A percentile compares a stretch with the other conserved stretches of the same genome.
phyloP scores from a whole-genome alignment of 2,888 invertebrate species.

The Clistopyga incitator region DNA sequence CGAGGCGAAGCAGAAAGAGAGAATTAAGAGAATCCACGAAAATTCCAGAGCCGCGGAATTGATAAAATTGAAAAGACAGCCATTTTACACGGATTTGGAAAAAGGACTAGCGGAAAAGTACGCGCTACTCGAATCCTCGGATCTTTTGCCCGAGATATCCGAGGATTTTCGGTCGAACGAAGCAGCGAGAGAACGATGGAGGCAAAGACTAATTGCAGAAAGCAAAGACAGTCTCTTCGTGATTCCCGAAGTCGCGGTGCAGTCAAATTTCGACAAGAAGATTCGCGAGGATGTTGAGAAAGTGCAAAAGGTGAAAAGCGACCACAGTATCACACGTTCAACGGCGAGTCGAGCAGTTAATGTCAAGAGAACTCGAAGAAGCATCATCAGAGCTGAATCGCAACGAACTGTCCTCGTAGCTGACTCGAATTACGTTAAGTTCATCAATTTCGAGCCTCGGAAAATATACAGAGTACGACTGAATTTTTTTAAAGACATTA shows the following conservation, averaged over 20 bases:
- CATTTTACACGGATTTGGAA: conserved; percentile 71
- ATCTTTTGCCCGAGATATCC: conserved; percentile 74
- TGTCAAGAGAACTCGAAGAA: conserved; percentile 43
- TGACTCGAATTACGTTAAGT: conserved; percentile 77
- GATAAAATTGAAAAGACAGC: conserved; percentile 73
- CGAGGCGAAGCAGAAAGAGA: conserved; percentile 70
- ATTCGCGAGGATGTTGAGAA: conserved; percentile 65
- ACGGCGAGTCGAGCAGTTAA: conserved; percentile 14
- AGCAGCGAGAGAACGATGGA: conserved; percentile 63
- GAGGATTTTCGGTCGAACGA: conserved; percentile 72
- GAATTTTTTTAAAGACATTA: too few relatives aligned
- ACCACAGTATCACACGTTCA: conserved; percentile 38
- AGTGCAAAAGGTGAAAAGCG: conserved; percentile 50
- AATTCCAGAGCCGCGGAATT: conserved; percentile 71
- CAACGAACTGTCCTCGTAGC: conserved; percentile 74
- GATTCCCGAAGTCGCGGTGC: conserved; percentile 8
- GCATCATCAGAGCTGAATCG: conserved; percentile 66
- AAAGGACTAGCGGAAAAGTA: conserved; percentile 70
- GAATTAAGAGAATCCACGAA: conserved; percentile 71
- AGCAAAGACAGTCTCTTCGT: conserved; percentile 59
- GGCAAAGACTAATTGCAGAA: conserved; percentile 22
- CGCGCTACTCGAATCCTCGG: conserved; percentile 76
- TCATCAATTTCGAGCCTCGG: conserved; percentile 81
- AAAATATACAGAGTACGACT: conserved; percentile 79
- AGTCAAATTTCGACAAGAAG: conserved; percentile 50